Evolutionary conservation across 2,797 vertebrate species (phyloP).

Genomic region (Xiphorhynchus erythropygius): DNA sequence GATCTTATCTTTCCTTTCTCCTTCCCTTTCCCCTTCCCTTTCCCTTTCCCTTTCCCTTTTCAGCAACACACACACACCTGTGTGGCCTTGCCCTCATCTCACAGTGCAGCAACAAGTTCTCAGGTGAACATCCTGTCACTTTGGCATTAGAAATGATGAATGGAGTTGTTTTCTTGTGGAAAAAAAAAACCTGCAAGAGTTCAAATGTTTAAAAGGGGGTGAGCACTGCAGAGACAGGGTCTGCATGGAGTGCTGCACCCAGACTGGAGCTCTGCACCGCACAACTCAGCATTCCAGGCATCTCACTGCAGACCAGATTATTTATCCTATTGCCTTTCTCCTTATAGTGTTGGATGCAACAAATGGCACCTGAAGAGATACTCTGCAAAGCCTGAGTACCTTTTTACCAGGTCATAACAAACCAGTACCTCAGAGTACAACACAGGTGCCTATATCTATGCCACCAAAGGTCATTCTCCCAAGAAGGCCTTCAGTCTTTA

Average conservation of each 20-base stretch:
- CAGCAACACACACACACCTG: background rate
- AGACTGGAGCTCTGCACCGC: background rate
- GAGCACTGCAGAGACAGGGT: background rate
- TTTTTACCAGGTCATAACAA: background rate
- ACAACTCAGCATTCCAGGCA: background rate
- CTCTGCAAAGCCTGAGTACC: background rate
- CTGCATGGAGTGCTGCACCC: background rate
- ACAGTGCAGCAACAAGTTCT: background rate
- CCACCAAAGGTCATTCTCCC: accelerated
- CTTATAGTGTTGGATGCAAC: background rate
- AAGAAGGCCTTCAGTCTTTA: background rate
- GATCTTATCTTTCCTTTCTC: too few relatives aligned
- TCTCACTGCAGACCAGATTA: background rate
- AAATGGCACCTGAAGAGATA: background rate
- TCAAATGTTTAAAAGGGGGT: background rate
- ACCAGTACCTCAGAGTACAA: background rate
- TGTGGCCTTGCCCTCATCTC: background rate
- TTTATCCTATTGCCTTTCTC: background rate
- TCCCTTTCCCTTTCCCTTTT: too few relatives aligned
- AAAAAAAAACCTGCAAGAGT: background rate
- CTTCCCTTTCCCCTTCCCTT: accelerated
- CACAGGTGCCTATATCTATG: background rate
- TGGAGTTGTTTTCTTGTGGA: background rate
- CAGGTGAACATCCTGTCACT: background rate
- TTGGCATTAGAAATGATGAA: background rate